Evolutionary conservation across 2,113 vertebrate species (phyloP), one percentile per base, ranked within the genome.

Genomic region (Mesoclemmys tuberculata): DNA sequence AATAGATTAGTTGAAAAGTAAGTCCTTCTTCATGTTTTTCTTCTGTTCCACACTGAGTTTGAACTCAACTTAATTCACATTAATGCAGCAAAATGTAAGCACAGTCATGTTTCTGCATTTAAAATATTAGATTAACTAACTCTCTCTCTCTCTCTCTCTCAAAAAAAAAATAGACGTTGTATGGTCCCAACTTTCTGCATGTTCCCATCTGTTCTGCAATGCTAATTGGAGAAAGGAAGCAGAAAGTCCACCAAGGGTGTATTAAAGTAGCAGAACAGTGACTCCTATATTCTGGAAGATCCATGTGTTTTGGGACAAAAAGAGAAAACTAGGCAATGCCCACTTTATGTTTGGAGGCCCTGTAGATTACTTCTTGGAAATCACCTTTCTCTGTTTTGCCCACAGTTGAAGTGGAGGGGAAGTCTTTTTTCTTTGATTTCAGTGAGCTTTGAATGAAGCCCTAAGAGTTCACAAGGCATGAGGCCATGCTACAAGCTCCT

Each of bases 51-150:
- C 88, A 86, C 80, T 52, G 80, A 85, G 52, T 88, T 79, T 82
- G 95, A 92, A 92, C 85, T 80, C 93, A 68, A 88, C 84, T 97
- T 89, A 81, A 81, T 95, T 94, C 93, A 92, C 78, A 90, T 93
- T 93, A 84, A 31, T 94, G 78, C 89, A 52, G 80, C 68, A 89
- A 93, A 91, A 97, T 96, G 94, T 94, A 90, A 94, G 93, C 94
- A 96, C 96, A 94, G 90, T 94, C 87, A 96, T 49, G 81, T 87
- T 97, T 95, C 97, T 96, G 97, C 91, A 97, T 98, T 93, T 97
- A 96, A 95, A 96, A 93, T 78, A 90, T 68, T 86, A 88, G 93
- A 96, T 94, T 92, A 95, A 85, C 89, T 49, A 61, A 94, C 96
- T 46, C 8, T 46, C 46, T 46, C 46, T 46, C 46, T 46, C 46